These are phyloP conservation scores for Micoletzkya japonica DNA, from an alignment of 2,888 invertebrate species.

Conservation along the genomic window DNA sequence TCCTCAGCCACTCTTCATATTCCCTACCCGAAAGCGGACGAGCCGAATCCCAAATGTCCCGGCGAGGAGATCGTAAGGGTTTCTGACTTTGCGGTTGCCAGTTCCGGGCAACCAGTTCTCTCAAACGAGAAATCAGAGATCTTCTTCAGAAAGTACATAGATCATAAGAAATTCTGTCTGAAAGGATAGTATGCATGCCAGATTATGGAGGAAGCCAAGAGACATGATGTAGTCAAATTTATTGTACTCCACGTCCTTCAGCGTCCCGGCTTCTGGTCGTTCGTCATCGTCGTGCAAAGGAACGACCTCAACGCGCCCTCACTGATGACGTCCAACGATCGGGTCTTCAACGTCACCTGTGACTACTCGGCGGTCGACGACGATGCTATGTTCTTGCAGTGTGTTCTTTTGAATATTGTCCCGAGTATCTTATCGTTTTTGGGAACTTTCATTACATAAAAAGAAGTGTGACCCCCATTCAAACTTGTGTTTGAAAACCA, in stretches of 20 bases:
- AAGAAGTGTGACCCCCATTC: too few relatives aligned
- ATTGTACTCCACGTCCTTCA: too few relatives aligned
- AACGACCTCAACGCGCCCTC: constrained; percentile 55
- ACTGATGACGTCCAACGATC: constrained; percentile 57
- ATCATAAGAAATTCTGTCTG: too few relatives aligned
- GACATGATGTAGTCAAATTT: too few relatives aligned
- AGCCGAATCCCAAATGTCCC: constrained; percentile 52
- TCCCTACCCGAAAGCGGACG: constrained; percentile 53
- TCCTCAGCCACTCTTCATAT: constrained; percentile 50
- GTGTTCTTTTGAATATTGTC: not conserved
- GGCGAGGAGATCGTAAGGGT: constrained; percentile 47
- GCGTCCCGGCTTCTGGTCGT: constrained; percentile 56
- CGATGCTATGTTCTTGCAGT: constrained; percentile 20
- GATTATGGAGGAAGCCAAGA: too few relatives aligned
- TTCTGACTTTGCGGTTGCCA: not conserved
- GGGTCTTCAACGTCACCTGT: constrained; percentile 62
- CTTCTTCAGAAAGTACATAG: too few relatives aligned
- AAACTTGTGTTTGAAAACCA: too few relatives aligned
- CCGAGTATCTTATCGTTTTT: not conserved
- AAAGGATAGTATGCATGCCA: too few relatives aligned
- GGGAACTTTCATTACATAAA: too few relatives aligned
- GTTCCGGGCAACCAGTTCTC: too few relatives aligned
- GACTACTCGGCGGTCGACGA: constrained; percentile 49
- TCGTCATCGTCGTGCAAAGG: constrained; percentile 58
- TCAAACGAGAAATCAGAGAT: too few relatives aligned